These are phyloP conservation scores for Sipha flava DNA, from an alignment of 1,140 invertebrate genomes.

Conservation along the genomic window DNA sequence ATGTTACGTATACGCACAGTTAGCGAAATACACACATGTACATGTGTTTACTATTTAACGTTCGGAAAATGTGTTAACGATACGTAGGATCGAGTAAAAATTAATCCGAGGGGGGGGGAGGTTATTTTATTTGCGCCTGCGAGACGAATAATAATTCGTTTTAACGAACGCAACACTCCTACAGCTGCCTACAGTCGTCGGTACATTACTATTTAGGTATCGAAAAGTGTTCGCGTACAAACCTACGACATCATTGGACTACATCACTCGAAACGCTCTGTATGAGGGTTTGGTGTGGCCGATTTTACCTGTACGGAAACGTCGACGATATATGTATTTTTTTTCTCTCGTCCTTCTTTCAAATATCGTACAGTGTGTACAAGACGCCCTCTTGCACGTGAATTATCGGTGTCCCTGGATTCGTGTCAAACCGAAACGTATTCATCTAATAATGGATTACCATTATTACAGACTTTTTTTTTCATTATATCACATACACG, in stretches of 20 bases:
- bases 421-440: conserved; percentile 24
- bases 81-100: too few relatives aligned
- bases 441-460: conserved; percentile 12
- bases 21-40: too few relatives aligned
- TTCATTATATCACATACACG: not conserved
- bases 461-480: not conserved
- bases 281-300: not conserved
- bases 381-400: not conserved
- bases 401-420: conserved; percentile 11
- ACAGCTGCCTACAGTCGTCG: too few relatives aligned
- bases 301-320: not conserved
- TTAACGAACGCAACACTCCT: too few relatives aligned
- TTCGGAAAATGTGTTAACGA: too few relatives aligned
- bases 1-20: too few relatives aligned
- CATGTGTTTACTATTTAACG: too few relatives aligned
- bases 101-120: too few relatives aligned
- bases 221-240: too few relatives aligned
- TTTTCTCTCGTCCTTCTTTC: not conserved
- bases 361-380: not conserved
- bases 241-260: not conserved
- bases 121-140: too few relatives aligned
- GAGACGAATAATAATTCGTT: too few relatives aligned
- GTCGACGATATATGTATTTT: not conserved
- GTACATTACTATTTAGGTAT: too few relatives aligned
- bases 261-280: not conserved